A percentile compares a stretch with the other conserved stretches of the same genome.
Evolutionary conservation across 2,113 vertebrate species (phyloP).

Genomic region (Laticauda laticaudata): DNA sequence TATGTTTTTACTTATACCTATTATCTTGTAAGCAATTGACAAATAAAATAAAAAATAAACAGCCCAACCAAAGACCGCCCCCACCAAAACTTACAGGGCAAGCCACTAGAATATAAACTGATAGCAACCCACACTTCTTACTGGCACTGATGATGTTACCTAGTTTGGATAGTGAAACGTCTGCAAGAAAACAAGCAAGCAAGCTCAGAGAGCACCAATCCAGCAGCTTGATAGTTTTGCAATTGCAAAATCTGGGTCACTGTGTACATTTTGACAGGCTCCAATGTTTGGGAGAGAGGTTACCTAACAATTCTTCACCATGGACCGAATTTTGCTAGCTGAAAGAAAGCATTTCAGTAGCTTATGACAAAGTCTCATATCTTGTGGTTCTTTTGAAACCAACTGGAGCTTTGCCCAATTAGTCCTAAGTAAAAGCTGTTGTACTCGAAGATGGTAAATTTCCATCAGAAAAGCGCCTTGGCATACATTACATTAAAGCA

Average conservation of each 20-base stretch:
- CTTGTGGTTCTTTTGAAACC: neutral
- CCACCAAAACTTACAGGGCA: neutral
- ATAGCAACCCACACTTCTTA: neutral
- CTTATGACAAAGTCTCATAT: neutral
- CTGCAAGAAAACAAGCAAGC: neutral
- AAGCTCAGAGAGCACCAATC: neutral
- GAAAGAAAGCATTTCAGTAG: neutral
- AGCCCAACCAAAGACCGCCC: neutral
- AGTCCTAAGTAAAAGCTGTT: neutral
- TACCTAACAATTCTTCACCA: neutral
- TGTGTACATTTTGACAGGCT: neutral
- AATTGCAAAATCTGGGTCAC: neutral
- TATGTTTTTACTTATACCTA: too few species aligned
- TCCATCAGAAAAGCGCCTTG: slow-evolving; percentile 9
- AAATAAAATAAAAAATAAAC: too few species aligned
- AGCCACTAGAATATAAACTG: neutral
- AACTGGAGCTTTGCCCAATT: neutral
- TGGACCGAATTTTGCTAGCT: neutral
- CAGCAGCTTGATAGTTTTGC: neutral
- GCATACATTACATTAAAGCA: slow-evolving; percentile 6
- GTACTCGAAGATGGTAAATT: neutral
- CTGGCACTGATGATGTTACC: neutral
- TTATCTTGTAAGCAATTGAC: too few species aligned
- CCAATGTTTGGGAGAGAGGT: neutral
- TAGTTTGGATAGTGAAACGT: neutral